Base-by-base conservation (phyloP, 2,113 vertebrate species). In the Mohoua ochrocephala region DNA sequence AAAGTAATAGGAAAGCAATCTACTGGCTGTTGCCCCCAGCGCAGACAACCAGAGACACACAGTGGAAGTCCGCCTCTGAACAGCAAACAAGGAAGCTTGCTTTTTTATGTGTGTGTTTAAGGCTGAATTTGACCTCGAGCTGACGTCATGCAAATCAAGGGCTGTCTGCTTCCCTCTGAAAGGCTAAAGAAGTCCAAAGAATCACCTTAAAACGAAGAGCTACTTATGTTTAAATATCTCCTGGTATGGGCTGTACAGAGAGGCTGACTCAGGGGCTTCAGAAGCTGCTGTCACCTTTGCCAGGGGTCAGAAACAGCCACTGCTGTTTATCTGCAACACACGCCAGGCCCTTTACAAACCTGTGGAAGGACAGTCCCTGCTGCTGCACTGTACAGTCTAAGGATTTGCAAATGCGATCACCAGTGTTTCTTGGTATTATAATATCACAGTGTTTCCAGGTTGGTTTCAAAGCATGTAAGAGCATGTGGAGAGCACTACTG, bases 11-110 rank as follows among this genome's bases (percentile, higher is more conserved):
- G 35, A 96, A 84, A 84, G 88, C 86, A 86, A 89, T 87, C 81
- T 83, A 10, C 41, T 53, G 79, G 79, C 85, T 93, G 83, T 47
- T 93, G 24, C 27, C 37, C n/a, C 37, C 47, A 7, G 3, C 4
- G 69, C 68, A 87, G 88, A 67, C 10, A 76, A 89, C 31, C 90
- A 88, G 42, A 81, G 64, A 86, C 44, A n/a, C 27, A 53, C 90
- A 84, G 83, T 95, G 86, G 93, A 96, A 93, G 88, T 96, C 83
- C 2, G 57, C 84, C 92, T 93, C 84, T 90, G 87, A 91, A 95
- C 28, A 53, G 88, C 93, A 95, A 95, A 96, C 96, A 96, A 94
- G 96, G 96, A 97, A 97, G 94, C 94, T 92, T 60, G 83, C 49
- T 84, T 82, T 92, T 95, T 95, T 89, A 91, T 81, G 57, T 93